Percentiles rank a stretch among this genome's conserved stretches.
Evolutionary conservation across 2,888 invertebrate genomes (phyloP).

Genomic region (Drepanosiphum platanoidis): DNA sequence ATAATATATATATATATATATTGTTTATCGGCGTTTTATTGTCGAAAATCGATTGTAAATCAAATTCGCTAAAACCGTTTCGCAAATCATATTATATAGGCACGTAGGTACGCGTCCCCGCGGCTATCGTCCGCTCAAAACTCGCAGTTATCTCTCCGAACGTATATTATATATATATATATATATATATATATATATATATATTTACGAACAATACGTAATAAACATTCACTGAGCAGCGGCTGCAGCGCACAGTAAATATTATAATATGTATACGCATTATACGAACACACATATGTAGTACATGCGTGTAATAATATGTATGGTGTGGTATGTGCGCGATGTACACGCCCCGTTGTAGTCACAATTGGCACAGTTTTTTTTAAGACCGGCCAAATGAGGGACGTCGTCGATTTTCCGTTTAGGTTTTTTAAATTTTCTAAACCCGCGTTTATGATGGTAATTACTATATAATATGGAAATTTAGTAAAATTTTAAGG

Average conservation of each 20-base stretch:
- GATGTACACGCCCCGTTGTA: not conserved
- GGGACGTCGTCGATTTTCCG: constrained; percentile 21
- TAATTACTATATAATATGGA: no score
- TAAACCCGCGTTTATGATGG: no score
- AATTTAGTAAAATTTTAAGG: no score
- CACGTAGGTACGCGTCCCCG: not conserved
- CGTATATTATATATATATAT: not conserved
- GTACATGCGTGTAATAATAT: not conserved
- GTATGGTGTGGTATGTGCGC: not conserved
- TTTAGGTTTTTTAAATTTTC: not conserved
- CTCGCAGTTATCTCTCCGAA: not conserved
- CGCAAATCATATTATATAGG: not conserved
- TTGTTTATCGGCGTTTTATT: constrained; percentile 45
- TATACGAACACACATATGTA: no score
- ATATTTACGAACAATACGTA: constrained; percentile 35
- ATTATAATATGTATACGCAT: no score
- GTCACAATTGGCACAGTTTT: constrained; percentile 3
- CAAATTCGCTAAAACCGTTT: constrained; percentile 39
- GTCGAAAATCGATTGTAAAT: constrained; percentile 51
- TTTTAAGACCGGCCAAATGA: not conserved
- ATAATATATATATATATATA: not conserved
- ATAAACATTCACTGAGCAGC: constrained; percentile 29
- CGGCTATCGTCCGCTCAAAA: constrained; percentile 3
- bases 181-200: not conserved
- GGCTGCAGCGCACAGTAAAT: no score